A percentile compares a stretch with the other conserved stretches of the same genome.
Evolutionary conservation across 2,113 vertebrate species (phyloP).

Genomic region (Polypterus bichir): DNA sequence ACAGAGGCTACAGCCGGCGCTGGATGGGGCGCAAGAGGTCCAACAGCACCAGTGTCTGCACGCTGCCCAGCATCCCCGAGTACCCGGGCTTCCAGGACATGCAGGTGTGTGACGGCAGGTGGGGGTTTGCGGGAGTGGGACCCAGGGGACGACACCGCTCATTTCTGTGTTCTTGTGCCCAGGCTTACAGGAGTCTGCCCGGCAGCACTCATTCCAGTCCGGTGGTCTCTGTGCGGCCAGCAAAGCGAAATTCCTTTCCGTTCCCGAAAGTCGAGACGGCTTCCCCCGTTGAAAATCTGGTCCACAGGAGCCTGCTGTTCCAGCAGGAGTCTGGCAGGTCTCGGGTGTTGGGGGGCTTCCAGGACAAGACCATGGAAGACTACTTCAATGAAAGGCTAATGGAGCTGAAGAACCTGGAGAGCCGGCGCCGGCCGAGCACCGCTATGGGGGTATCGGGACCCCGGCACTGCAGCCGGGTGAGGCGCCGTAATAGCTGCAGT

Average conservation of each 20-base stretch:
- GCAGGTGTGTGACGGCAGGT: constrained; percentile 27
- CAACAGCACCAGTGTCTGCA: constrained; percentile 16
- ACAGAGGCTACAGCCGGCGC: constrained; percentile 5
- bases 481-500: constrained; percentile 17
- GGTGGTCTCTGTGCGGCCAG: constrained; percentile 11
- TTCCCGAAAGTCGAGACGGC: accelerated
- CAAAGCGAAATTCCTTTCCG: constrained; percentile 9
- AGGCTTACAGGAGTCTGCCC: constrained; percentile 17
- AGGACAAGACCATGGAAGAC: constrained; percentile 22
- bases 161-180: neutral
- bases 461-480: neutral
- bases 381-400: constrained; percentile 23
- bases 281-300: neutral
- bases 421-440: neutral
- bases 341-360: neutral
- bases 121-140: too few species aligned
- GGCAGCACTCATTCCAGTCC: constrained; percentile 9
- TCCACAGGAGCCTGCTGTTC: constrained; percentile 7
- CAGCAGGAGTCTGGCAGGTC: neutral
- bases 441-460: neutral
- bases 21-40: neutral
- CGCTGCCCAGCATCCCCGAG: constrained; percentile 39
- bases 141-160: too few species aligned
- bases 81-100: constrained; percentile 42
- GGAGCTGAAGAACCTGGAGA: constrained; percentile 22